Evolutionary conservation across 2,113 vertebrate genomes (phyloP).

Genomic region (Egretta garzetta): DNA sequence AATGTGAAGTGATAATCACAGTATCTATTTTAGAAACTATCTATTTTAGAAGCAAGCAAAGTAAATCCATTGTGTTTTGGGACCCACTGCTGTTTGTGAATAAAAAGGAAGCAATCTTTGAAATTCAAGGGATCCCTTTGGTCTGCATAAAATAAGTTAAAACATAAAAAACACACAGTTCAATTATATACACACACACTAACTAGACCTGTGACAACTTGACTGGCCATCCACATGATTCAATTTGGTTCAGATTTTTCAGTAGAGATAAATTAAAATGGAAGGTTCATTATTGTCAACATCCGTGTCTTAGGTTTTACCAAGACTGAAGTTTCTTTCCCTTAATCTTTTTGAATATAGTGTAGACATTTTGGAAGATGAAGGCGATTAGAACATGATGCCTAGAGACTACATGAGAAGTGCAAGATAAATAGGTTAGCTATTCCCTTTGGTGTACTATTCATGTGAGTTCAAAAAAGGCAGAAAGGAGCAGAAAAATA

Average conservation of each 20-base stretch:
- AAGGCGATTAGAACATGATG: not conserved
- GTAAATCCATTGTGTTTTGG: not conserved
- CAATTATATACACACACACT: not conserved
- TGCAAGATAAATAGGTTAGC: conserved; percentile 37
- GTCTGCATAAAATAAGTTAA: not conserved
- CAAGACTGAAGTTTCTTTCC: not conserved
- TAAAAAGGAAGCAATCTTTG: not conserved
- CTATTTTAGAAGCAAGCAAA: not conserved
- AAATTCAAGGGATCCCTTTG: not conserved
- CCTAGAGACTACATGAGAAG: not conserved
- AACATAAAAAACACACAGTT: not conserved
- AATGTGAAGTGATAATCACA: not conserved
- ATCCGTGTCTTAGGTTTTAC: not conserved
- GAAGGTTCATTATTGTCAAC: not conserved
- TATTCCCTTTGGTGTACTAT: not conserved
- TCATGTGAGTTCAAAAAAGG: not conserved
- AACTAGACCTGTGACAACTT: not conserved
- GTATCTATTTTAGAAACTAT: not conserved
- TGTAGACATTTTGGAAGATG: conserved; percentile 4
- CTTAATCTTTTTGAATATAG: not conserved
- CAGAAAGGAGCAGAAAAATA: not conserved
- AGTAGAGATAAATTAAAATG: not conserved
- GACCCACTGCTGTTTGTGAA: not conserved
- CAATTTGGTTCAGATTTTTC: not conserved
- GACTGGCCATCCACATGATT: not conserved